These are phyloP conservation scores for Porites divaricata DNA, from an alignment of 92 coral and sea anemone species.

Conservation along the genomic window DNA sequence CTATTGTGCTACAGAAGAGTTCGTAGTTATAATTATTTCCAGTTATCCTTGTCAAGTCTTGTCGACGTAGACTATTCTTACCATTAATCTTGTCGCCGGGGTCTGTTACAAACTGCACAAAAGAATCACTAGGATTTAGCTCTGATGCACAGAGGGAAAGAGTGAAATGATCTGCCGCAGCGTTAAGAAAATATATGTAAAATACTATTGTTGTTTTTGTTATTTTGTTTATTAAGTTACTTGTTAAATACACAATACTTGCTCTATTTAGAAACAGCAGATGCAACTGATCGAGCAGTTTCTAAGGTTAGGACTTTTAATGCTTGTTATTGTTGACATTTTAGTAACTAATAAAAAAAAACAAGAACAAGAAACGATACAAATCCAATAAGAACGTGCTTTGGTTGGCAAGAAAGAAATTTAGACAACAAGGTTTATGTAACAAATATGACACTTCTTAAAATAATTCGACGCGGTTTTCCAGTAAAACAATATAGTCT, in stretches of 20 bases:
- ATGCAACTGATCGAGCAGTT: background rate
- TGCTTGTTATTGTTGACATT: background rate
- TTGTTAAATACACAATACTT: slow-evolving; percentile 1
- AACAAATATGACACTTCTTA: too few relatives aligned
- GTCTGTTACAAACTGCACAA: background rate
- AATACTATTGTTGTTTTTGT: background rate
- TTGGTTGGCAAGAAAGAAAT: background rate
- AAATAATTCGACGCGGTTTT: too few relatives aligned
- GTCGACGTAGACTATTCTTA: background rate
- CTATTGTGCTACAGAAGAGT: background rate
- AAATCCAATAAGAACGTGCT: background rate
- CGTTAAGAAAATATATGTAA: background rate
- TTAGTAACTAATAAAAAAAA: background rate
- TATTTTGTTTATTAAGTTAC: background rate
- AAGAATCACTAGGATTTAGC: slow-evolving; percentile 2
- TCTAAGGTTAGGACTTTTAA: background rate
- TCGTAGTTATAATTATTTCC: background rate
- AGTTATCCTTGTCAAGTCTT: too few relatives aligned
- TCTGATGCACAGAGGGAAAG: background rate
- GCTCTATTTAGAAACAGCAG: slow-evolving; percentile 20
- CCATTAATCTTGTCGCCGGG: background rate
- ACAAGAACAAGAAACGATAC: background rate
- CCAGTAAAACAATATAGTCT: background rate
- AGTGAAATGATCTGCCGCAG: background rate
- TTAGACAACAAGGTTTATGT: background rate